phyloP scores from a whole-genome alignment of 2,797 vertebrate species.

The Gallinago solitaria region DNA sequence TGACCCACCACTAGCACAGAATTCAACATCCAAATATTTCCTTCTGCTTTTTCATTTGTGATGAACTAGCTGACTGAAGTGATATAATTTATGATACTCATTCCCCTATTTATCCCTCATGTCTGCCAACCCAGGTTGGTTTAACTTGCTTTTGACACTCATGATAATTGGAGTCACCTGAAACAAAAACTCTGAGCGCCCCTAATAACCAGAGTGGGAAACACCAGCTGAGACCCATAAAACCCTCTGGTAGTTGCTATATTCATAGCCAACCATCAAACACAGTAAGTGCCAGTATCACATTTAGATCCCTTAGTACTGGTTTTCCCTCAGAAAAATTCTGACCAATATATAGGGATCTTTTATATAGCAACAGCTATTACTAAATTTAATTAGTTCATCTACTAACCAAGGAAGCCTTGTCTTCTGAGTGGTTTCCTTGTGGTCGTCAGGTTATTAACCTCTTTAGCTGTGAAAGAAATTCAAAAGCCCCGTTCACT shows the following conservation, averaged over 20 bases:
- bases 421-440: not conserved
- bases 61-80: not conserved
- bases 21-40: not conserved
- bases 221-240: not conserved
- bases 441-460: not conserved
- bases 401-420: not conserved
- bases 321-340: not conserved
- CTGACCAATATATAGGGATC: not conserved
- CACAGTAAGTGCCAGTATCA: not conserved
- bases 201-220: not conserved
- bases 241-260: not conserved
- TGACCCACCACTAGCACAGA: not conserved
- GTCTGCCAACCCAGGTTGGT: not conserved
- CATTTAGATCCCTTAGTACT: not conserved
- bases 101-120: not conserved
- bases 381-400: not conserved
- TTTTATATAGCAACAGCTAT: not conserved
- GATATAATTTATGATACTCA: not conserved
- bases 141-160: not conserved
- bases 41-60: not conserved
- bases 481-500: constrained; percentile 7
- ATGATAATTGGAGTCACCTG: not conserved
- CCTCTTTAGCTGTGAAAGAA: not conserved
- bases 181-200: not conserved
- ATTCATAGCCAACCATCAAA: not conserved